phyloP scores from a whole-genome alignment of 2,888 invertebrate genomes.

The Drosophila koepferae region DNA sequence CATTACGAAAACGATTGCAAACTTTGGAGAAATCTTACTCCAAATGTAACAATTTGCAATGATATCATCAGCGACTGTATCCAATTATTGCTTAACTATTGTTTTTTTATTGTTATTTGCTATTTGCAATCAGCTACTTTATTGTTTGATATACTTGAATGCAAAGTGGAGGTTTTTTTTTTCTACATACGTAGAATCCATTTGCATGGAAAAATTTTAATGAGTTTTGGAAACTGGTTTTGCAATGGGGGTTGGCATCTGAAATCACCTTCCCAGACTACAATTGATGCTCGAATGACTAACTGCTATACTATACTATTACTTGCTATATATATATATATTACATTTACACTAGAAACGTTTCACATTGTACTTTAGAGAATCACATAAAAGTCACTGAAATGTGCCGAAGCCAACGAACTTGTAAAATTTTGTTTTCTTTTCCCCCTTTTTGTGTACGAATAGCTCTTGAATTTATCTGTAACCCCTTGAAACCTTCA shows the following conservation, averaged over 20 bases:
- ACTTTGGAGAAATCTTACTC: constrained; percentile 13
- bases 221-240: constrained; percentile 50
- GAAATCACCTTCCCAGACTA: constrained; percentile 13
- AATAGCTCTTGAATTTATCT: constrained; percentile 23
- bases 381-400: constrained; percentile 6
- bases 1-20: constrained; percentile 34
- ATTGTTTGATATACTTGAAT: constrained; percentile 54
- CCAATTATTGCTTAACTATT: constrained; percentile 16
- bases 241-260: constrained; percentile 13
- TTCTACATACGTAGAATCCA: constrained; percentile 32
- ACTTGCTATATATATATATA: not conserved
- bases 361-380: constrained; percentile 6
- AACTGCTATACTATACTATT: constrained; percentile 12
- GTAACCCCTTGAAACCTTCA: constrained; percentile 7
- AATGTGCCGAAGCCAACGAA: constrained; percentile 64
- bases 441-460: not conserved
- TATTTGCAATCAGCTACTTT: constrained; percentile 59
- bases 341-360: constrained; percentile 5
- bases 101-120: constrained; percentile 19
- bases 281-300: constrained; percentile 30
- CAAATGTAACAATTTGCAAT: constrained; percentile 40
- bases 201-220: constrained; percentile 49
- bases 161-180: constrained; percentile 38
- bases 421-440: constrained; percentile 46
- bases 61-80: constrained; percentile 45